phyloP scores from a whole-genome alignment of 2,888 invertebrate species.

The Melieria crassipennis region DNA sequence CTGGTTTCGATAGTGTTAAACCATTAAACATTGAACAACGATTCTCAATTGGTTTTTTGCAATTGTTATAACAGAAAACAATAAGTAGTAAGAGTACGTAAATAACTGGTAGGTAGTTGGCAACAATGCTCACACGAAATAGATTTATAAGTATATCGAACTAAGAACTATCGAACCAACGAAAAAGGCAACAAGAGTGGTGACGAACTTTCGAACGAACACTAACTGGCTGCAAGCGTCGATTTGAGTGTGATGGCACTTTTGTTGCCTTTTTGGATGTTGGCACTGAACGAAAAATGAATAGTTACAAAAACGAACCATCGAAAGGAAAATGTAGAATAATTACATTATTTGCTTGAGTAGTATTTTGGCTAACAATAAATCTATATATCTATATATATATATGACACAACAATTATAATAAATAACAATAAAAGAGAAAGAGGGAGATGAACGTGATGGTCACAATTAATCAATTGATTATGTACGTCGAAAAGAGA shows the following conservation, averaged over 20 bases:
- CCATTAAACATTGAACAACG: slow-evolving; percentile 35
- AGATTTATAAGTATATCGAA: neutral
- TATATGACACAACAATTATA: slow-evolving; percentile 61
- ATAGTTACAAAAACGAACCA: neutral
- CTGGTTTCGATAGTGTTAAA: slow-evolving; percentile 26
- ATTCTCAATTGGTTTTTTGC: slow-evolving; percentile 11
- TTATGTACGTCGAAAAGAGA: neutral
- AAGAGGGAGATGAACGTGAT: slow-evolving; percentile 27
- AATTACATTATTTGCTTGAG: slow-evolving; percentile 17
- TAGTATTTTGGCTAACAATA: slow-evolving; percentile 42
- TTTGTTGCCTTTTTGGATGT: neutral
- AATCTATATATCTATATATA: slow-evolving; percentile 50
- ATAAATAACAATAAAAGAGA: slow-evolving; percentile 35
- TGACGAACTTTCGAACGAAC: neutral
- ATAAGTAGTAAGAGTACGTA: slow-evolving; percentile 12
- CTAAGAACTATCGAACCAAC: no score
- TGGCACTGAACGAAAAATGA: slow-evolving; percentile 4
- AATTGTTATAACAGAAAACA: slow-evolving; percentile 20
- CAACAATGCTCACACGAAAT: slow-evolving; percentile 24
- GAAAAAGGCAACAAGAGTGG: no score
- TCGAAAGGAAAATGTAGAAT: slow-evolving; percentile 7
- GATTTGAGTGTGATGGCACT: neutral
- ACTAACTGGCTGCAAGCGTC: neutral
- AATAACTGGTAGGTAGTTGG: slow-evolving; percentile 9
- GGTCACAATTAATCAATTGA: slow-evolving; percentile 32